These are phyloP conservation scores for Molossus molossus DNA, from an alignment of 2,797 vertebrate species.

Conservation along the genomic window DNA sequence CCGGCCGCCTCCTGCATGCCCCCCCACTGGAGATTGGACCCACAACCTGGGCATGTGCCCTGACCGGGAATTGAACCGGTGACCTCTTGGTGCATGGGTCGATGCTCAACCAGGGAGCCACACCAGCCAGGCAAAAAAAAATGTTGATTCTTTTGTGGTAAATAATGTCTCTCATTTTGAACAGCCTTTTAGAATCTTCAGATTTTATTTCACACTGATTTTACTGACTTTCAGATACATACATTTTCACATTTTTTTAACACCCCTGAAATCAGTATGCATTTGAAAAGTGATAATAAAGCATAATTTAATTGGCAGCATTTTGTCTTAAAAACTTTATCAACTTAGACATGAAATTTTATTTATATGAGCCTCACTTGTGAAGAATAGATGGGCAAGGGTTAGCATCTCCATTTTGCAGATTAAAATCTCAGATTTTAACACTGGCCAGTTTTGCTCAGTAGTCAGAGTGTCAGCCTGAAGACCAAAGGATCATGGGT, in stretches of 20 bases:
- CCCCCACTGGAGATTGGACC: too few species aligned
- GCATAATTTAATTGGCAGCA: background rate
- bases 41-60: too few species aligned
- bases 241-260: conserved; percentile 2
- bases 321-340: conserved; percentile 57
- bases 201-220: background rate
- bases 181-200: background rate
- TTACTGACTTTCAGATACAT: conserved; percentile 12
- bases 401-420: background rate
- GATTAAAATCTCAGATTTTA: too few species aligned
- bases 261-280: conserved; percentile 33
- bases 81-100: too few species aligned
- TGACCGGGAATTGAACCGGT: too few species aligned
- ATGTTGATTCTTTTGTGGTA: background rate
- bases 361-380: background rate
- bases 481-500: too few species aligned
- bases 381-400: background rate
- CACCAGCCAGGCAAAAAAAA: background rate
- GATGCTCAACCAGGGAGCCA: too few species aligned
- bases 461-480: too few species aligned
- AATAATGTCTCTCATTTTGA: conserved; percentile 18
- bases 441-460: too few species aligned
- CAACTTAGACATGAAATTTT: background rate
- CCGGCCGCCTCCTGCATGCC: too few species aligned
- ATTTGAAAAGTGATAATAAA: conserved; percentile 17